These are phyloP conservation scores for Cydia splendana DNA, from an alignment of 1,140 invertebrate species.

Conservation along the genomic window DNA sequence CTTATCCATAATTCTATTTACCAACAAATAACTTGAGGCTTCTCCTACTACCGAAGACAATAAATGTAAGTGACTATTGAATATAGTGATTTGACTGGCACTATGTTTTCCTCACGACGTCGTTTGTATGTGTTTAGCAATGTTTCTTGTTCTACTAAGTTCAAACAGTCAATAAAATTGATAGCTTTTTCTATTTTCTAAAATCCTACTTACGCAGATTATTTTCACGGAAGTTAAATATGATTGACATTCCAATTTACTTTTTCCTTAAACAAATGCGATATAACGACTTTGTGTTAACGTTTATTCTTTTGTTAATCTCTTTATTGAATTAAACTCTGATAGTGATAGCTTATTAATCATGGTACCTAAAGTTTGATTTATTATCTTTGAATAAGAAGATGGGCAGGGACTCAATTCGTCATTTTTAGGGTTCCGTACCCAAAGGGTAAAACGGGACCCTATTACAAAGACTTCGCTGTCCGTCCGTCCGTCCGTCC, in stretches of 20 bases:
- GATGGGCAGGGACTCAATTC: neutral
- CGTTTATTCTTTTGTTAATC: neutral
- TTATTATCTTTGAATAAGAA: neutral
- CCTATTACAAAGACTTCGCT: no score
- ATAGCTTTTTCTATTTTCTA: neutral
- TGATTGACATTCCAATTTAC: neutral
- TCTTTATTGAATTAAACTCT: neutral
- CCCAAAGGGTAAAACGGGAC: no score
- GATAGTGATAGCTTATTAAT: neutral
- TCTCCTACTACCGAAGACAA: neutral
- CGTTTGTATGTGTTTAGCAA: neutral
- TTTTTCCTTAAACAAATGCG: neutral
- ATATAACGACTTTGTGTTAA: neutral
- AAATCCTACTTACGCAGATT: neutral
- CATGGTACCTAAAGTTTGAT: neutral
- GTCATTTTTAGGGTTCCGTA: neutral
- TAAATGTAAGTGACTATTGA: constrained; percentile 9
- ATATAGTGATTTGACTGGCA: neutral
- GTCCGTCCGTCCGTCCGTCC: no score
- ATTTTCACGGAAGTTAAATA: neutral
- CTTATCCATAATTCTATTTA: constrained; percentile 4
- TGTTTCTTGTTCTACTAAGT: neutral
- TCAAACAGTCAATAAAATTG: neutral
- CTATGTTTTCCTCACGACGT: neutral
- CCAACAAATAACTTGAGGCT: neutral